phyloP scores from a whole-genome alignment of 1,140 invertebrate genomes.

The Drosophila nigrodunni region DNA sequence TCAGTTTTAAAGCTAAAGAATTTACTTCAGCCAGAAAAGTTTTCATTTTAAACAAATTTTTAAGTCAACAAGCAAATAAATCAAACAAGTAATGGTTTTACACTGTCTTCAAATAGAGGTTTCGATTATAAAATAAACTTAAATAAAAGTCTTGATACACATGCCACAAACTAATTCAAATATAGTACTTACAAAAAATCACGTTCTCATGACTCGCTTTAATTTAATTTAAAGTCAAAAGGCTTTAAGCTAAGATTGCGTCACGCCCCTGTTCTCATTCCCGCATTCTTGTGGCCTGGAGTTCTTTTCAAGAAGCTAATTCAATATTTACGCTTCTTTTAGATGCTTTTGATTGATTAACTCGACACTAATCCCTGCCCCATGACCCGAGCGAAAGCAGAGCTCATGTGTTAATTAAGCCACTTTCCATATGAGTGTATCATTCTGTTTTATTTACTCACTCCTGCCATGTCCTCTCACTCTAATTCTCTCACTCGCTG shows the following conservation, averaged over 20 bases:
- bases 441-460: conserved; percentile 18
- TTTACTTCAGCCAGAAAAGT: too few relatives aligned
- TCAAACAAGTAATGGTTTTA: too few relatives aligned
- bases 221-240: conserved; percentile 6
- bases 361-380: conserved; percentile 18
- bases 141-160: too few relatives aligned
- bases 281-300: too few relatives aligned
- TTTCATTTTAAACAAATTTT: too few relatives aligned
- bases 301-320: conserved; percentile 5
- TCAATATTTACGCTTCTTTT: conserved; percentile 12
- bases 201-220: not conserved
- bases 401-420: conserved; percentile 39
- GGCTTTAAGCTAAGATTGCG: not conserved
- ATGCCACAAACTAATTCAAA: not conserved
- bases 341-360: conserved; percentile 38
- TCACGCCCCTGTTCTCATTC: too few relatives aligned
- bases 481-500: not conserved
- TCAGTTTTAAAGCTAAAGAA: not conserved
- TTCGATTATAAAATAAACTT: too few relatives aligned
- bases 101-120: too few relatives aligned
- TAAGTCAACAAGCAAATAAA: too few relatives aligned
- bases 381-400: not conserved
- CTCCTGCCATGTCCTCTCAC: not conserved
- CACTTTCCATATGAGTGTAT: conserved; percentile 22
- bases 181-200: too few relatives aligned